Evolutionary conservation across 2,888 invertebrate species (phyloP).

Genomic region (Polydrusus cervinus): DNA sequence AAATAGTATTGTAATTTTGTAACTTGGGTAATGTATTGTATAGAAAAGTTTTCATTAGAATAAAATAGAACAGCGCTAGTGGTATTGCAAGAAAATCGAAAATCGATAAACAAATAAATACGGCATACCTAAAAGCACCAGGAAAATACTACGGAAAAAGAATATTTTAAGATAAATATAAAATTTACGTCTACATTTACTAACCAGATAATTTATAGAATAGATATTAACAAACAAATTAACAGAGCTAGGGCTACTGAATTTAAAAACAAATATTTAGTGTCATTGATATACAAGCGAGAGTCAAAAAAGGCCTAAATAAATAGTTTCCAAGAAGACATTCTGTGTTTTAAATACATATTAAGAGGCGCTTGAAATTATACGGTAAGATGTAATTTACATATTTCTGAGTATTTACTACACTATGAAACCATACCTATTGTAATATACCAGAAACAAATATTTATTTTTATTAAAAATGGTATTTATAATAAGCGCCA

Average conservation of each 20-base stretch:
- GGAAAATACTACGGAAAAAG: too few relatives aligned
- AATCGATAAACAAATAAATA: too few relatives aligned
- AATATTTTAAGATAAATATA: too few relatives aligned
- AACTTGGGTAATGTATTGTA: too few relatives aligned
- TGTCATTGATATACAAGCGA: not conserved
- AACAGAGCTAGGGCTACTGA: not conserved
- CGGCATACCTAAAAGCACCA: too few relatives aligned
- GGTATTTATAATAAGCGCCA: slow-evolving; percentile 1
- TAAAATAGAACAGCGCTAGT: too few relatives aligned
- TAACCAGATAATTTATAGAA: not conserved
- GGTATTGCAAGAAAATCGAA: too few relatives aligned
- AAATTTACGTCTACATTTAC: not conserved
- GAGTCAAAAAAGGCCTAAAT: not conserved
- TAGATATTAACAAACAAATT: not conserved
- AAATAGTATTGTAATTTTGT: too few relatives aligned
- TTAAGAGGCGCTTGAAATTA: slow-evolving; percentile 10
- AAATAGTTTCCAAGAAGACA: slow-evolving; percentile 8
- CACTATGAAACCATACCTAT: not conserved
- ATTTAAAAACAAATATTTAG: slow-evolving; percentile 13
- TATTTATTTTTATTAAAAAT: not conserved
- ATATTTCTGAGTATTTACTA: not conserved
- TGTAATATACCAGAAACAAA: not conserved
- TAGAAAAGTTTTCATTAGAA: too few relatives aligned
- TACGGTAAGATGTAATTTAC: not conserved
- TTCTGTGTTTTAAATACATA: slow-evolving; percentile 10